A percentile compares a stretch with the other conserved stretches of the same genome.
These are phyloP conservation scores for Ommatoiulus sabulosus DNA, from an alignment of 2,888 invertebrate species.

Conservation along the genomic window DNA sequence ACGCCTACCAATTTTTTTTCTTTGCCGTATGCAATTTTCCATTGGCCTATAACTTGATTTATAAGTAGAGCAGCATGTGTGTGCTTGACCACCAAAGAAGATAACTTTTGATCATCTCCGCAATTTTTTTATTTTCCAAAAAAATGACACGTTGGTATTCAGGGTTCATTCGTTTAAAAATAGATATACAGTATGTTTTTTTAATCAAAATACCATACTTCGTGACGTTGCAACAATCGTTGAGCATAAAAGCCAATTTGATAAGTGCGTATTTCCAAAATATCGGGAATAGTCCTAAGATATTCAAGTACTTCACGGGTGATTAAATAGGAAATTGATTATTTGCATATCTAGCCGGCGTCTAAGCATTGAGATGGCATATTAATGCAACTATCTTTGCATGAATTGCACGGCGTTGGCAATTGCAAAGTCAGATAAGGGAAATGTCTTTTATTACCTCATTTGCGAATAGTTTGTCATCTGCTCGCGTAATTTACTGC, in stretches of 20 bases:
- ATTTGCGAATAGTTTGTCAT: neutral
- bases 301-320: too few species aligned
- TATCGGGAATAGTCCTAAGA: too few species aligned
- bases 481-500: constrained; percentile 20
- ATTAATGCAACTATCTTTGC: neutral
- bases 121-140: neutral
- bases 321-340: neutral
- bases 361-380: neutral
- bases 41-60: neutral
- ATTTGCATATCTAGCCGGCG: neutral
- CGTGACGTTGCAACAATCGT: too few species aligned
- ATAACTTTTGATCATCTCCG: neutral
- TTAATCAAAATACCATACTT: too few species aligned
- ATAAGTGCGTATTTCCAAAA: too few species aligned
- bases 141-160: neutral
- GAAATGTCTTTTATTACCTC: constrained; percentile 20
- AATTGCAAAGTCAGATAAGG: constrained; percentile 21
- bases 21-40: neutral
- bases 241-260: too few species aligned
- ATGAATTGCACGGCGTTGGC: neutral
- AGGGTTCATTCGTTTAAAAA: too few species aligned
- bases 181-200: too few species aligned
- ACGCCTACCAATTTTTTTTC: neutral
- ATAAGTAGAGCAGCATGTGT: neutral
- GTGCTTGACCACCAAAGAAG: neutral